phyloP scores from a whole-genome alignment of 2,888 invertebrate species.

The Epistrophella euchroma region DNA sequence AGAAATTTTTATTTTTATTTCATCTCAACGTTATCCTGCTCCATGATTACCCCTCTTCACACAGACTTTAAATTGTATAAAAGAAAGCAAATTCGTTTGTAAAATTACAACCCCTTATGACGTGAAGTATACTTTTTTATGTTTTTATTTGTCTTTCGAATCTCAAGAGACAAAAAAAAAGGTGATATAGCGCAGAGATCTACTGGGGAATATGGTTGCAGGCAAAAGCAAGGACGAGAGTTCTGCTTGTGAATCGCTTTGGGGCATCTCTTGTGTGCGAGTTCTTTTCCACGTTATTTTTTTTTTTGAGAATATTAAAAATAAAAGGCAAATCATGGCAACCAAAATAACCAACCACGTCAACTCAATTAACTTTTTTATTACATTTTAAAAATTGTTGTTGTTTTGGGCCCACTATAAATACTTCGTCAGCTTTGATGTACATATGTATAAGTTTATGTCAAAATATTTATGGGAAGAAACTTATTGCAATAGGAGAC shows the following conservation, averaged over 20 bases:
- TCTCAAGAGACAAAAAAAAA: conserved; percentile 35
- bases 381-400: conserved; percentile 13
- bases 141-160: conserved; percentile 22
- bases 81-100: conserved; percentile 51
- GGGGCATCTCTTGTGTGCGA: not conserved
- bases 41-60: not conserved
- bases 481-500: too few relatives aligned
- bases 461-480: too few relatives aligned
- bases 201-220: not conserved
- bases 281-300: not conserved
- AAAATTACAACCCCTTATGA: conserved; percentile 53
- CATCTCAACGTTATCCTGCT: conserved; percentile 27
- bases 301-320: conserved; percentile 38
- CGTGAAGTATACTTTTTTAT: conserved; percentile 26
- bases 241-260: not conserved
- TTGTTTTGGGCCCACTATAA: not conserved
- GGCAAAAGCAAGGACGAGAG: conserved; percentile 11
- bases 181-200: not conserved
- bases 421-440: too few relatives aligned
- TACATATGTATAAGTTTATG: not conserved
- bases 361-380: conserved; percentile 59
- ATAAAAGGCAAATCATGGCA: conserved; percentile 55
- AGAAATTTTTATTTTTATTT: conserved; percentile 53
- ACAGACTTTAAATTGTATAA: not conserved
- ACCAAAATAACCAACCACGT: conserved; percentile 24